Base-by-base conservation (phyloP, 2,888 invertebrate genomes). In the Cephus spinipes region DNA sequence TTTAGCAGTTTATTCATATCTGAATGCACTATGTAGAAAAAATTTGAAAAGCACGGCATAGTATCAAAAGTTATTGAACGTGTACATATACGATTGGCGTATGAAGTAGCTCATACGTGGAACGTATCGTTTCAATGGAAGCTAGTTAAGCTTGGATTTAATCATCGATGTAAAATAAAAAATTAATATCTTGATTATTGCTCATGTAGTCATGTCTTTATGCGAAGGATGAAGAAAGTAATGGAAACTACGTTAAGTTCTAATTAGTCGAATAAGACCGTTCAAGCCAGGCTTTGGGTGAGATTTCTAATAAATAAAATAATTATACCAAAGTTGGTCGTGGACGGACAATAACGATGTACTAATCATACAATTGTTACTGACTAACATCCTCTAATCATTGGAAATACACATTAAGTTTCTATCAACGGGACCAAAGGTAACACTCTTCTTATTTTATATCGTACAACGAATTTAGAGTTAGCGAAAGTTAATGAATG, bases 401-500 rank as follows among this genome's bases (percentile, higher is more conserved):
- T 85, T 85, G 85, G 81, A 81, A 84, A 84, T 87, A 88, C 86
- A 83, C 78, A 85, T 78, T 87, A 88, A 89, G 88, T 89, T 89
- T 89, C 87, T 87, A 89, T 87, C 85, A 88, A 87, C 85, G 89
- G 89, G 89, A 90, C 90, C 90, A 90, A 90, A 90, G 89, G 89
- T 89, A 88, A 88, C 86, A 83, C 84, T 83, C 83, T 83, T 84
- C 85, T 87, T 88, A 87, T 85, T 87, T 87, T 87, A 83, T 77
- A 80, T 80, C 81, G 85, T 87, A 85, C 85, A 87, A 88, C 85
- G 85, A 87, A 86, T 85, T 84, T 82, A 84, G 76, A 79, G 74
- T 73, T 73, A 40, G 79, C 80, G 76, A 80, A 76, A 78, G 80
- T n/a, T 76, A n/a, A 68, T 2, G 12, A 71, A 33, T 33, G 71